Conservation (phyloP, 2,888 invertebrate species). For the Hoplodrina blanda region DNA sequence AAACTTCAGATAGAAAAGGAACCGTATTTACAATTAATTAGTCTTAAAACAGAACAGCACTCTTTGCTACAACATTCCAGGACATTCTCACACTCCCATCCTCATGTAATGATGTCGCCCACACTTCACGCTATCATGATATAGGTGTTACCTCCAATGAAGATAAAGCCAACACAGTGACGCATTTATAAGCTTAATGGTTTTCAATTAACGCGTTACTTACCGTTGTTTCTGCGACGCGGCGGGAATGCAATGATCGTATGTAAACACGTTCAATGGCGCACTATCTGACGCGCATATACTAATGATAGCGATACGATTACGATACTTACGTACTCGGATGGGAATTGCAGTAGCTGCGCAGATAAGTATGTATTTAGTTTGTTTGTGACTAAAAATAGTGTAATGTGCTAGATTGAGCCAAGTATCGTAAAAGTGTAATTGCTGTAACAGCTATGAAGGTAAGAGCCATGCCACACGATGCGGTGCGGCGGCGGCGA, state of each 20-base stretch:
- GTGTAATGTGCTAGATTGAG: conserved; percentile 3
- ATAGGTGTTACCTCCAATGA: conserved; percentile 63
- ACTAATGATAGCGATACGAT: conserved; percentile 58
- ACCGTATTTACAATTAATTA: too few species aligned
- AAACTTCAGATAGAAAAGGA: too few species aligned
- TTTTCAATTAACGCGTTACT: conserved; percentile 75
- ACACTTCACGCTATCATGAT: conserved; percentile 60
- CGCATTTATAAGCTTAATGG: conserved; percentile 69
- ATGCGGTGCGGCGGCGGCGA: too few species aligned
- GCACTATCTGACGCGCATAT: conserved; percentile 47
- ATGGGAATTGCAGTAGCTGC: conserved; percentile 5
- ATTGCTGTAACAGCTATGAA: too few species aligned
- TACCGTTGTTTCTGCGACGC: conserved; percentile 54
- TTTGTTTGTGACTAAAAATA: conserved; percentile 19
- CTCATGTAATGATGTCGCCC: conserved; percentile 56
- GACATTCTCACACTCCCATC: conserved; percentile 47
- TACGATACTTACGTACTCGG: not conserved
- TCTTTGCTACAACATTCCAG: not conserved
- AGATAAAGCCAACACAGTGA: conserved; percentile 54
- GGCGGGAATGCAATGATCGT: conserved; percentile 58
- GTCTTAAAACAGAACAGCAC: not conserved
- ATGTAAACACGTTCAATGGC: conserved; percentile 59
- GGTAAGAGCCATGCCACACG: too few species aligned
- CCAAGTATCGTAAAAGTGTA: too few species aligned
- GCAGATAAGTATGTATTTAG: conserved; percentile 12